Conservation (phyloP, 2,113 vertebrate genomes). For the Calonectris borealis region DNA sequence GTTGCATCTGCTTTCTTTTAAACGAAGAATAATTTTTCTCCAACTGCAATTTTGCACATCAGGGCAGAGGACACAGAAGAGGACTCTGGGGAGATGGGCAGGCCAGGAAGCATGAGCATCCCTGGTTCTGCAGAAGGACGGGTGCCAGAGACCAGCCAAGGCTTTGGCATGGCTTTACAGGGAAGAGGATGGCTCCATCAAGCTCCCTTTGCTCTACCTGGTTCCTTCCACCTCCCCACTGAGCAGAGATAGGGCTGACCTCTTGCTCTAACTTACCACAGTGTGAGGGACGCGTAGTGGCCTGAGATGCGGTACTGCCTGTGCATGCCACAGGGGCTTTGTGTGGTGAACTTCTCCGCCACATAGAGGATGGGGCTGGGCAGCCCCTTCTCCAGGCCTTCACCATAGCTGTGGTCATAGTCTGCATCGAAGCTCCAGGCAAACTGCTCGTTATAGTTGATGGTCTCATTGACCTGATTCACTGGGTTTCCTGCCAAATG, state of each 20-base stretch:
- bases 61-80: not conserved
- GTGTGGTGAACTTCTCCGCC: slow-evolving; percentile 88
- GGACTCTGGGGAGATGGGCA: not conserved
- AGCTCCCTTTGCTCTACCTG: not conserved
- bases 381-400: slow-evolving; percentile 83
- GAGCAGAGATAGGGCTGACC: not conserved
- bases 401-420: slow-evolving; percentile 73
- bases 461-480: slow-evolving; percentile 90
- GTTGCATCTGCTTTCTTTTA: not conserved
- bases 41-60: not conserved
- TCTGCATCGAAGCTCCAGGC: slow-evolving; percentile 74
- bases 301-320: slow-evolving; percentile 83
- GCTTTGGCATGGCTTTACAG: not conserved
- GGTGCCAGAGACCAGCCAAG: not conserved
- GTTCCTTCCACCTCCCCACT: not conserved
- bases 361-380: slow-evolving; percentile 92
- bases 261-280: slow-evolving; percentile 83
- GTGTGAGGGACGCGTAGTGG: slow-evolving; percentile 80
- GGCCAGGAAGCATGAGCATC: not conserved
- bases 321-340: slow-evolving; percentile 82
- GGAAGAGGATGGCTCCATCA: not conserved
- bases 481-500: slow-evolving; percentile 81
- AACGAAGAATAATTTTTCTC: not conserved
- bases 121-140: not conserved
- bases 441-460: slow-evolving; percentile 92